Base-by-base conservation (phyloP, 2,797 vertebrate species). In the Sebastes iracundus region DNA sequence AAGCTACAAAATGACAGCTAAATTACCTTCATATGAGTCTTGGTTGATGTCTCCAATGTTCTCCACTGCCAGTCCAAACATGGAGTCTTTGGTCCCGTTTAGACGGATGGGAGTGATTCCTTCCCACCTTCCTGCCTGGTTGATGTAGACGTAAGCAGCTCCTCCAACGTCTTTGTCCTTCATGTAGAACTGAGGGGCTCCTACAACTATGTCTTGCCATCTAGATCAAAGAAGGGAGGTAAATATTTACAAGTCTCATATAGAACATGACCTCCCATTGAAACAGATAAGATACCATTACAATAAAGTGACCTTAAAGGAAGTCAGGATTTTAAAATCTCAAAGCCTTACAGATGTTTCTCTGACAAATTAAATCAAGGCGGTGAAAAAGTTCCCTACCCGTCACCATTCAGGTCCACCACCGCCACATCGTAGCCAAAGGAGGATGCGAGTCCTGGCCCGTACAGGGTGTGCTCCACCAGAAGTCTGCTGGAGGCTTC, bases 381-480 rank as follows among this genome's bases (percentile, higher is more conserved):
- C 3, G 9, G 28, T 16, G 18, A 42, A 46, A 69, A 63, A 66
- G 13, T 61, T 18, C 52, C 96, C 20, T 94, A 99, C 98, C 97
- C 96, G 5, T 99, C 98, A 35, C 82, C 93, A 77, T 99, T 99
- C 79, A 99, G 97, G 92, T 99, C 98, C 33, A 97, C 97, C 69
- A 99, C 97, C 6, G 98, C 95, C 76, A 99, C 96, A 1, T 99
- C 98, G 5, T 99, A 99, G 92, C 99, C 99, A 28, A 99, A 99
- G 0, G 98, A 99, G 46, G 99, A 99, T 1, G 96, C 98, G 82
- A 99, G 95, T 7, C 98, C 98, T 58, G 97, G 97, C 25, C 98
- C 99, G 28, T 97, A 90, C 70, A 99, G 96, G 32, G 95, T 94
- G 90, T 97, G 91, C 80, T 97, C 97, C 0, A 96, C 91, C 1